A percentile compares a stretch with the other conserved stretches of the same genome.
phyloP scores from a whole-genome alignment of 2,888 invertebrate species.

The Hetaerina titia region DNA sequence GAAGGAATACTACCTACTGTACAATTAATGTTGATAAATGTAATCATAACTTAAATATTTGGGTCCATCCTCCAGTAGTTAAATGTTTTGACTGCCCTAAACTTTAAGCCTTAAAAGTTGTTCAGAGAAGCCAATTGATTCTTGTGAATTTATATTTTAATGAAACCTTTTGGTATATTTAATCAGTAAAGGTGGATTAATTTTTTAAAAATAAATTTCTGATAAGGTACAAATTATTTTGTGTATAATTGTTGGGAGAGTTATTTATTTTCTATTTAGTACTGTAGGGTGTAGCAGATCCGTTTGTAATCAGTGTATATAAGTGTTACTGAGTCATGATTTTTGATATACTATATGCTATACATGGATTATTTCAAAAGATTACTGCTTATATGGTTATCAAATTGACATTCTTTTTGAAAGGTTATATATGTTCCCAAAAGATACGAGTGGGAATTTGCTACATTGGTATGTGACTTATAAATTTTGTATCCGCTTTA shows the following conservation, averaged over 20 bases:
- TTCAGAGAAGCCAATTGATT: not conserved
- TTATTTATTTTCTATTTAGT: conserved; percentile 44
- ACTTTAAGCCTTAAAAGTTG: conserved; percentile 11
- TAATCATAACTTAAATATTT: not conserved
- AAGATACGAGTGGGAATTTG: not conserved
- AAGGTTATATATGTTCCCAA: not conserved
- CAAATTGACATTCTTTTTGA: conserved; percentile 15
- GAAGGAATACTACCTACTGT: not conserved
- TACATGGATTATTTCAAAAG: not conserved
- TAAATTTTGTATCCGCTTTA: conserved; percentile 23
- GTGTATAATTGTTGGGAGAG: conserved; percentile 14
- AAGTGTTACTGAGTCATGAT: not conserved
- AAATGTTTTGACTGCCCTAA: conserved; percentile 29
- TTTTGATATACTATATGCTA: conserved; percentile 37
- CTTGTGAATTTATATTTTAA: not conserved
- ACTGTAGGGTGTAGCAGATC: not conserved
- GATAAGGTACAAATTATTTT: conserved; percentile 44
- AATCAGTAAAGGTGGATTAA: not conserved
- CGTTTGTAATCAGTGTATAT: conserved; percentile 39
- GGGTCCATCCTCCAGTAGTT: conserved; percentile 44
- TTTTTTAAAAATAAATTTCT: not conserved
- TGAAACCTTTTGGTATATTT: conserved; percentile 22
- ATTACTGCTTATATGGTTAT: not conserved
- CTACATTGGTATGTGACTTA: not conserved
- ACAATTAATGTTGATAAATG: not conserved